Evolutionary conservation across 2,113 vertebrate species (phyloP).

Genomic region (Rhabdornis inornatus): DNA sequence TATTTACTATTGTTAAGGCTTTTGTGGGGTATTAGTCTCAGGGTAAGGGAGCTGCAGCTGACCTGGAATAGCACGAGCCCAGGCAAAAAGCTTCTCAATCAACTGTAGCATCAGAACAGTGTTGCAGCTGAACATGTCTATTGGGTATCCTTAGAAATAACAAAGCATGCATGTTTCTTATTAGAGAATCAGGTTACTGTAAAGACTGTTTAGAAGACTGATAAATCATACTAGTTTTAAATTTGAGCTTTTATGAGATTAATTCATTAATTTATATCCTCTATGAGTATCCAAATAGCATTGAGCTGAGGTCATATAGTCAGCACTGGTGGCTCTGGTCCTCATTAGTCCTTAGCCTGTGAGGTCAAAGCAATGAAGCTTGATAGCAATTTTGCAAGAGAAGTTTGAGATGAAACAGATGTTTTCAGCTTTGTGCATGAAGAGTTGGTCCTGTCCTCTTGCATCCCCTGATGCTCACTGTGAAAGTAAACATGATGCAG

Average conservation of each 20-base stretch:
- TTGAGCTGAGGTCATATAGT: background rate
- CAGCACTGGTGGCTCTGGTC: background rate
- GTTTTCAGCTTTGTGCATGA: background rate
- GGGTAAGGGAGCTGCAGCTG: background rate
- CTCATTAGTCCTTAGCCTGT: background rate
- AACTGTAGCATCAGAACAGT: too few species aligned
- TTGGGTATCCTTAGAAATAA: background rate
- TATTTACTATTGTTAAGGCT: background rate
- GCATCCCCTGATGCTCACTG: background rate
- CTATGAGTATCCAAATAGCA: fast-evolving
- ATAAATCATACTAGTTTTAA: background rate
- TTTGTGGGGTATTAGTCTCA: fast-evolving
- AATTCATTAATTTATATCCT: background rate
- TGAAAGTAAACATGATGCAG: background rate
- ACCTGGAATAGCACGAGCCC: fast-evolving
- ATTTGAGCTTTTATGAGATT: background rate
- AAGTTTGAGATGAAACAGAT: background rate
- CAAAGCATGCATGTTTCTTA: background rate
- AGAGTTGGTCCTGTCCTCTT: background rate
- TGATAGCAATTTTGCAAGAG: background rate
- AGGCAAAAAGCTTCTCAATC: background rate
- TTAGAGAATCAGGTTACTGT: background rate
- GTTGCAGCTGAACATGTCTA: fast-evolving
- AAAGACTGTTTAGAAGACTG: background rate
- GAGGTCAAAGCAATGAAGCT: background rate